Base-by-base conservation (phyloP, 2,888 invertebrate genomes). In the Salticus scenicus region DNA sequence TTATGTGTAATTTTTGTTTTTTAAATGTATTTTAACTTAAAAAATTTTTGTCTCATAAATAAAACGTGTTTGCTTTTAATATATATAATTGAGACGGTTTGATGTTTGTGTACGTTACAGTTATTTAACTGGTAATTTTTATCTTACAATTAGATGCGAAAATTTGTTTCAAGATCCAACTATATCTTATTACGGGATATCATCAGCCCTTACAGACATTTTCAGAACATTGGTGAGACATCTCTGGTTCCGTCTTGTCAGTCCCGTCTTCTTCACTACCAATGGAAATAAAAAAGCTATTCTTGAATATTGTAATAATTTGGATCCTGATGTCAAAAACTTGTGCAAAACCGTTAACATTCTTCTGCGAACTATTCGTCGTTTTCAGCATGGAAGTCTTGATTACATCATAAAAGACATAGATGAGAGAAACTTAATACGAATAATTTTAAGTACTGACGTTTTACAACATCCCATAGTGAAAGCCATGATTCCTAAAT, bases 91-190 rank as follows among this genome's bases (percentile, higher is more conserved):
- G n/a, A n/a, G n/a, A n/a, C n/a, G n/a, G n/a, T n/a, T n/a, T n/a
- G n/a, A n/a, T n/a, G n/a, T n/a, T n/a, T n/a, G n/a, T n/a, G n/a
- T n/a, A n/a, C n/a, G n/a, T n/a, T n/a, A n/a, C n/a, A n/a, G n/a
- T n/a, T n/a, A n/a, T n/a, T n/a, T n/a, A n/a, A n/a, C n/a, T n/a
- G n/a, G n/a, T n/a, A n/a, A n/a, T 47, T 47, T 47, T 47, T 47
- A 12, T 47, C 47, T 57, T 24, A 5, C 24, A 24, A 37, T 14
- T 42, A 83, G 85, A 47, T 74, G 78, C 12, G 85, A 85, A 47
- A n/a, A 42, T 27, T 30, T 70, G 4, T n/a, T 4, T 10, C n/a
- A 69, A 12, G 64, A 67, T 31, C 51, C 70, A 0, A 20, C 20
- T 5, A 10, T n/a, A 17, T 70, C 70, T 5, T n/a, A 30, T 8